These are phyloP conservation scores for Pelusios castaneus DNA, from an alignment of 2,113 vertebrate species.

Conservation along the genomic window DNA sequence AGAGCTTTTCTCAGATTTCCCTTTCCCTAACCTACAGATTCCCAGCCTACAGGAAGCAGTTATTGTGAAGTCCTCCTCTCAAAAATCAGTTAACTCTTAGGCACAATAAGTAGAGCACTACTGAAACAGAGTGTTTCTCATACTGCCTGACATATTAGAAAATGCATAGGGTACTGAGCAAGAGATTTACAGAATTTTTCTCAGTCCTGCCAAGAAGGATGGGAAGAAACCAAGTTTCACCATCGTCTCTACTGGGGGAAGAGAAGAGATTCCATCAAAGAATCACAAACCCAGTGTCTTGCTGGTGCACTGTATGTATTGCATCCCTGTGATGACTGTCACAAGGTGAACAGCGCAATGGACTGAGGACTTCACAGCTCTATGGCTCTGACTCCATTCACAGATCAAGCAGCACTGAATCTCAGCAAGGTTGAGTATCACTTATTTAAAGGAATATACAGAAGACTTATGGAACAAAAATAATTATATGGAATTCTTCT, in stretches of 20 bases:
- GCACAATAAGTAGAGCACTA: neutral
- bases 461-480: neutral
- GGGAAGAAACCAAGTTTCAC: neutral
- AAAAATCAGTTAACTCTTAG: neutral
- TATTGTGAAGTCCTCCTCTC: too few relatives aligned
- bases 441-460: neutral
- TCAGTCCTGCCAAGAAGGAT: neutral
- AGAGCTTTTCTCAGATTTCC: neutral
- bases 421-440: neutral
- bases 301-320: fast-evolving
- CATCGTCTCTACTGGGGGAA: neutral
- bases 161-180: neutral
- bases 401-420: neutral
- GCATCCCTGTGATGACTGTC: neutral
- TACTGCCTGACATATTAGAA: neutral
- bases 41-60: neutral
- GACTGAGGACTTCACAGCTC: neutral
- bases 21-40: neutral
- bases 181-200: neutral
- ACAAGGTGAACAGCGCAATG: neutral
- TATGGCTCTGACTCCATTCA: neutral
- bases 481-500: neutral
- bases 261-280: neutral
- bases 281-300: neutral
- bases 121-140: neutral